A percentile compares a stretch with the other conserved stretches of the same genome.
Evolutionary conservation across 2,113 vertebrate species (phyloP).

Genomic region (Chaenogobius annularis): DNA sequence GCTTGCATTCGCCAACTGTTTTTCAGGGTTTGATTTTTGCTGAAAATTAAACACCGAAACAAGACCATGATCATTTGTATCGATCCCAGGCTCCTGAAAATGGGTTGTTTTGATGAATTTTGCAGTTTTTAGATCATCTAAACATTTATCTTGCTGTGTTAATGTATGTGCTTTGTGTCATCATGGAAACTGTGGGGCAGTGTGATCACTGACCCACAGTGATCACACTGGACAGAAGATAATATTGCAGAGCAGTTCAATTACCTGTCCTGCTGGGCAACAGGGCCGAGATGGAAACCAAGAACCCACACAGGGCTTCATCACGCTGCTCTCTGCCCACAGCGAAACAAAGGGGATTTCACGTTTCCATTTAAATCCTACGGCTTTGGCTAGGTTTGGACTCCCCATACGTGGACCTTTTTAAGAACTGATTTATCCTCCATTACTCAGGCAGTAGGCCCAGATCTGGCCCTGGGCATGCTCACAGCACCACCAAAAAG

Average conservation of each 20-base stretch:
- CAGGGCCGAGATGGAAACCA: constrained; percentile 38
- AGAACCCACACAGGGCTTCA: constrained; percentile 51
- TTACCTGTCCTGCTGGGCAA: constrained; percentile 50
- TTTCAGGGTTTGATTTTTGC: too few species aligned
- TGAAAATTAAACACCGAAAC: too few species aligned
- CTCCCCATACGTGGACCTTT: constrained; percentile 59
- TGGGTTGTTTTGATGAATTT: too few species aligned
- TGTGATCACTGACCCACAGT: too few species aligned
- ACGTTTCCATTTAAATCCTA: constrained; percentile 66
- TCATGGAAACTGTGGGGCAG: too few species aligned
- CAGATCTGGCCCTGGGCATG: constrained; percentile 55
- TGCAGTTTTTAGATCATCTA: too few species aligned
- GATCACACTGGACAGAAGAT: not conserved
- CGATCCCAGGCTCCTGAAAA: too few species aligned
- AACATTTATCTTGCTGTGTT: too few species aligned
- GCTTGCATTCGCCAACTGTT: too few species aligned
- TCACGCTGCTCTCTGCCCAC: constrained; percentile 51
- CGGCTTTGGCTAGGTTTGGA: constrained; percentile 59
- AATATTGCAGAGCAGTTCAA: constrained; percentile 56
- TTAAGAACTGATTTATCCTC: constrained; percentile 73
- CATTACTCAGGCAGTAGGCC: constrained; percentile 54
- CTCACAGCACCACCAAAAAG: constrained; percentile 39
- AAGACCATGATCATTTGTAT: too few species aligned
- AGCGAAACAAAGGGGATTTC: constrained; percentile 77
- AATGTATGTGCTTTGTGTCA: too few species aligned